A percentile compares a stretch with the other conserved stretches of the same genome.
phyloP scores from a whole-genome alignment of 2,113 vertebrate genomes.

The Pachyramphus minor region DNA sequence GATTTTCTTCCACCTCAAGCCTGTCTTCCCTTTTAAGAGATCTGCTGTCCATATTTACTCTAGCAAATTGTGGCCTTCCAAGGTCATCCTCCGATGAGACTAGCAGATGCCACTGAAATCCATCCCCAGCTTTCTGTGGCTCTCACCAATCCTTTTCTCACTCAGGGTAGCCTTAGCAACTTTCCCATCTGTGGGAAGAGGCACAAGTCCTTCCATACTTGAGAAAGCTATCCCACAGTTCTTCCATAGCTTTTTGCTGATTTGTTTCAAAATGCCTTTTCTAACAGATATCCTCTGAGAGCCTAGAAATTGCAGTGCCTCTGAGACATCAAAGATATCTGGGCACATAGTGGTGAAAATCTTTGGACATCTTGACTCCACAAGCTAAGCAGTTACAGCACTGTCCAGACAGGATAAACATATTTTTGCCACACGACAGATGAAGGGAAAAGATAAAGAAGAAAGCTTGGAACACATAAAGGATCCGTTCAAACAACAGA shows the following conservation, averaged over 20 bases:
- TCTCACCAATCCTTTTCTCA: background rate
- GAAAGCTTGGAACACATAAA: background rate
- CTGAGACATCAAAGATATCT: background rate
- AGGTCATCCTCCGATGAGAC: background rate
- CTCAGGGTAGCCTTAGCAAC: background rate
- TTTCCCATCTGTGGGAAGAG: background rate
- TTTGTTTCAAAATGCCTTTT: background rate
- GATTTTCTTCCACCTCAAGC: background rate
- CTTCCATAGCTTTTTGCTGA: background rate
- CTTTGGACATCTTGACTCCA: background rate
- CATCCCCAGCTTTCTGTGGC: background rate
- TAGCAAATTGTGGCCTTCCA: background rate
- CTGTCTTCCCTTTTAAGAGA: background rate
- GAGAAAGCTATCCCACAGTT: background rate
- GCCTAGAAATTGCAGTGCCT: background rate
- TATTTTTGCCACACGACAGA: background rate
- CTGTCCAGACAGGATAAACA: background rate
- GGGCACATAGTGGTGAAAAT: background rate
- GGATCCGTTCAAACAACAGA: background rate
- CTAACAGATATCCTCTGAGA: background rate
- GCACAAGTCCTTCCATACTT: background rate
- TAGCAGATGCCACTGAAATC: background rate
- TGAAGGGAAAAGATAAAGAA: background rate
- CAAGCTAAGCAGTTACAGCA: background rate
- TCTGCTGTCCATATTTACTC: background rate